phyloP scores from a whole-genome alignment of 2,888 invertebrate genomes.

The Nomada flava region DNA sequence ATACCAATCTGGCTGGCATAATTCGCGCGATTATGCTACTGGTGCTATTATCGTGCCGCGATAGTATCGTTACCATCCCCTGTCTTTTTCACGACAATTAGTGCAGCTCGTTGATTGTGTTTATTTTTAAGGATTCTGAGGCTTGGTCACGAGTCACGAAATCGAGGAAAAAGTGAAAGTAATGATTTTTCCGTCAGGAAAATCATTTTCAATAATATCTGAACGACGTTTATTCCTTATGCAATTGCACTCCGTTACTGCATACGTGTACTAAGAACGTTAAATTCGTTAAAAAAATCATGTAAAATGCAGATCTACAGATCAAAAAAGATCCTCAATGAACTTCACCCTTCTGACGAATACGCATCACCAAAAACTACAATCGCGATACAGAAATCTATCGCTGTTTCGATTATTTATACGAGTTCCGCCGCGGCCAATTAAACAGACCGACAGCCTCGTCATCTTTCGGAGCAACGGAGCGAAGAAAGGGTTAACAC shows the following conservation, averaged over 20 bases:
- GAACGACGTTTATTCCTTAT: background rate
- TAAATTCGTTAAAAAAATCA: no score
- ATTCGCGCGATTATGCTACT: slow-evolving; percentile 36
- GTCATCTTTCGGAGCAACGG: background rate
- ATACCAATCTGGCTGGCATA: slow-evolving; percentile 32
- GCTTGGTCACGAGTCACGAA: background rate
- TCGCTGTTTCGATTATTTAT: no score
- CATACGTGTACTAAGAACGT: no score
- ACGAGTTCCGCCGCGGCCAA: no score
- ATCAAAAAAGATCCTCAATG: no score
- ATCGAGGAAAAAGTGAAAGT: background rate
- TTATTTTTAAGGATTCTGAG: background rate
- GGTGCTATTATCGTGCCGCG: slow-evolving; percentile 39
- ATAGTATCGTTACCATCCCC: slow-evolving; percentile 35
- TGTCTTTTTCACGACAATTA: slow-evolving; percentile 33
- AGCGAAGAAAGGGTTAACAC: background rate
- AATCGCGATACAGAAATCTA: no score
- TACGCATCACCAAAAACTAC: no score
- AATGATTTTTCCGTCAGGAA: background rate
- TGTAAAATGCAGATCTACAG: no score
- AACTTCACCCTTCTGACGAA: no score
- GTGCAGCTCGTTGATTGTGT: background rate
- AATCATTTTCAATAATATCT: background rate
- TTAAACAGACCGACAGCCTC: background rate
- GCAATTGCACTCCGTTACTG: background rate